These are phyloP conservation scores for Apis mellifera DNA, from an alignment of 1,140 invertebrate species.

Conservation along the genomic window DNA sequence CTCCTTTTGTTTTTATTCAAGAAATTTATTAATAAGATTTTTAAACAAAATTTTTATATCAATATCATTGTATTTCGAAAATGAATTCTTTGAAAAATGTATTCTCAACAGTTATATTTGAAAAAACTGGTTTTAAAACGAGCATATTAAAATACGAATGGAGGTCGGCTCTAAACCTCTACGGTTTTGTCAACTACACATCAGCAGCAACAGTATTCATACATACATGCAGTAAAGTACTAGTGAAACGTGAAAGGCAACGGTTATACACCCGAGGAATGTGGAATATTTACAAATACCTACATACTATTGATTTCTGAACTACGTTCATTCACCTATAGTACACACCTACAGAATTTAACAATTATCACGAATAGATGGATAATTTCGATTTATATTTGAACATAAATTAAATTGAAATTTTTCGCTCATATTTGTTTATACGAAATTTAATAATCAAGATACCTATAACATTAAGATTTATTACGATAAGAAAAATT, in stretches of 20 bases:
- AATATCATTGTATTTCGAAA: too few relatives aligned
- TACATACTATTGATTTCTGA: constrained; percentile 55
- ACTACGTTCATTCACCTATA: constrained; percentile 60
- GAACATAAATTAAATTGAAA: neutral
- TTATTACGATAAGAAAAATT: neutral
- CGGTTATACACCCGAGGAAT: constrained; percentile 60
- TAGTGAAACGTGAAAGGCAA: constrained; percentile 68
- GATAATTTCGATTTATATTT: constrained; percentile 8
- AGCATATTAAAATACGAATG: neutral
- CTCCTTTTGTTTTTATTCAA: too few relatives aligned
- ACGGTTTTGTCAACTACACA: constrained; percentile 13
- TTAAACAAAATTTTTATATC: too few relatives aligned
- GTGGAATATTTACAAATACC: constrained; percentile 71
- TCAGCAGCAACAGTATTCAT: neutral
- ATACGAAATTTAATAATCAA: too few relatives aligned
- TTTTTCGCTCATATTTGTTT: too few relatives aligned
- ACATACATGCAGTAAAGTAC: constrained; percentile 10
- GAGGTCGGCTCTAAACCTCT: neutral
- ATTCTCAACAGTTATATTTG: neutral
- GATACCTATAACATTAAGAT: too few relatives aligned
- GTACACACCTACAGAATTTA: constrained; percentile 23
- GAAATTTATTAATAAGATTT: too few relatives aligned
- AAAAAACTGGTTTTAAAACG: neutral
- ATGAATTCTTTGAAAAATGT: neutral
- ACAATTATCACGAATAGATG: neutral